Conservation (phyloP, 2,888 invertebrate species). For the Pyrocoelia pectoralis region DNA sequence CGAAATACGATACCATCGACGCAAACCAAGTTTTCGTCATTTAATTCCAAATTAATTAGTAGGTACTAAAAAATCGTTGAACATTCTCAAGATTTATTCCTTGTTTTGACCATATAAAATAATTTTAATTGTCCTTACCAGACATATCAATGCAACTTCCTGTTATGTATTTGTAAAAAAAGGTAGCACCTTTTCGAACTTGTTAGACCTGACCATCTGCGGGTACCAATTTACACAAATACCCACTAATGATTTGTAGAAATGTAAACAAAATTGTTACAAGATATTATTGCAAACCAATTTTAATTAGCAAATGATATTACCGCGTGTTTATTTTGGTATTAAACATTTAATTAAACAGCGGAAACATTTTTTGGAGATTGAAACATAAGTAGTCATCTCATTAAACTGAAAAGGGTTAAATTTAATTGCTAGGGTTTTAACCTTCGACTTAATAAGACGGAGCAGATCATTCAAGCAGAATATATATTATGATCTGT, state of each 20-base stretch:
- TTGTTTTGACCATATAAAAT: too few relatives aligned
- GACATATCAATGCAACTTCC: neutral
- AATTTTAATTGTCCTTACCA: too few relatives aligned
- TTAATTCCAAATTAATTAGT: too few relatives aligned
- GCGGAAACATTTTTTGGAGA: neutral
- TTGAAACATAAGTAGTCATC: slow-evolving; percentile 10
- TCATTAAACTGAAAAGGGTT: slow-evolving; percentile 14
- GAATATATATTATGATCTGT: neutral
- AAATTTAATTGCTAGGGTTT: slow-evolving; percentile 18
- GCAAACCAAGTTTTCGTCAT: too few relatives aligned
- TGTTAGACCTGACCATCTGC: neutral
- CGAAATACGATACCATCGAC: too few relatives aligned
- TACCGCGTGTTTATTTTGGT: neutral
- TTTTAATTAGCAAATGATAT: neutral
- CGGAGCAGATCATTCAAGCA: slow-evolving; percentile 8
- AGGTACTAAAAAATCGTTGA: too few relatives aligned
- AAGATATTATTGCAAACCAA: neutral
- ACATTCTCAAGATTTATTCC: too few relatives aligned
- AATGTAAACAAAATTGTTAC: neutral
- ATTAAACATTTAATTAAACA: neutral
- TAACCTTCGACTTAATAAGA: slow-evolving; percentile 20
- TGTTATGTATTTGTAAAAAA: neutral
- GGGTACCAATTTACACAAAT: neutral
- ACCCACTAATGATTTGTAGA: neutral
- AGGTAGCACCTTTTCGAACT: neutral